Evolutionary conservation across 2,888 invertebrate species (phyloP).

Genomic region (Eupithecia subumbrata): DNA sequence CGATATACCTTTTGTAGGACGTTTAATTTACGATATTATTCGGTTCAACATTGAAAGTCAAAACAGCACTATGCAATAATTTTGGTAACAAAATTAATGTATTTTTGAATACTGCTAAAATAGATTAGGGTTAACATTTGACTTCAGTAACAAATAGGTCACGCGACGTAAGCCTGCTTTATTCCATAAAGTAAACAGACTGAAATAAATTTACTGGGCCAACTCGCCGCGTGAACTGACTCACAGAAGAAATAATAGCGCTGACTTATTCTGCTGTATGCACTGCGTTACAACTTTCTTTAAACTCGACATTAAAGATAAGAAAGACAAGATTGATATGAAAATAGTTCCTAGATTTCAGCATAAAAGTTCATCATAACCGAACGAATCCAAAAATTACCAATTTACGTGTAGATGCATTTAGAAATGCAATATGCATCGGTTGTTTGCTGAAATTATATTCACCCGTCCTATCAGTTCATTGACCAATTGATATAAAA

Average conservation of each 20-base stretch:
- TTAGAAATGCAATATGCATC: background rate
- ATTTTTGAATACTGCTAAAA: background rate
- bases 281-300: background rate
- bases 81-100: background rate
- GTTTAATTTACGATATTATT: constrained; percentile 7
- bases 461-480: background rate
- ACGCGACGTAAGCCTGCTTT: constrained; percentile 35
- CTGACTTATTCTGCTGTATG: background rate
- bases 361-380: background rate
- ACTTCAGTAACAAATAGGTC: background rate
- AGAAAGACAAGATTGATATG: background rate
- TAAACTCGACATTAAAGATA: background rate
- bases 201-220: constrained; percentile 59
- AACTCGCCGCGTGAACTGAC: constrained; percentile 9
- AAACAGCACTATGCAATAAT: background rate
- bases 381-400: background rate
- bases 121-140: background rate
- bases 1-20: constrained; percentile 33
- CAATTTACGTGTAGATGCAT: background rate
- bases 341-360: background rate
- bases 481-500: background rate
- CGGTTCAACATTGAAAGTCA: background rate
- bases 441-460: background rate
- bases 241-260: background rate
- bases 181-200: constrained; percentile 54